These are phyloP conservation scores for Muscidifurax raptorellus DNA, from an alignment of 1,140 invertebrate genomes.

Conservation along the genomic window DNA sequence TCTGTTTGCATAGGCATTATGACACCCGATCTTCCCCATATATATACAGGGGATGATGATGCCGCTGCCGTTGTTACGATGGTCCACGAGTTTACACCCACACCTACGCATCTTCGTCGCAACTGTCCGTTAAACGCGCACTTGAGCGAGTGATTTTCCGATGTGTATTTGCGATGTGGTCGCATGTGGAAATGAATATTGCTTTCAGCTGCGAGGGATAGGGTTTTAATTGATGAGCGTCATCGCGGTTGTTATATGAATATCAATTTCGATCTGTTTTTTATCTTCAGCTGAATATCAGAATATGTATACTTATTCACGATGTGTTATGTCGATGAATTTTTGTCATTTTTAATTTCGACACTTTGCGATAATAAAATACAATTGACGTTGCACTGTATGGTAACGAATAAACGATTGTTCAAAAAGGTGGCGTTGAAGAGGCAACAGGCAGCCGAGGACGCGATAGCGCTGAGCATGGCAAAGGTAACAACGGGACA, in stretches of 20 bases:
- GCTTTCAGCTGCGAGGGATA: not conserved
- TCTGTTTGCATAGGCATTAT: constrained; percentile 70
- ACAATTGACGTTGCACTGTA: no score
- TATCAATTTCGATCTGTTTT: no score
- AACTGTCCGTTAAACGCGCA: not conserved
- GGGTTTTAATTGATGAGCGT: not conserved
- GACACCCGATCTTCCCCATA: constrained; percentile 66
- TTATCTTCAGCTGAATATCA: no score
- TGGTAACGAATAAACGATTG: constrained; percentile 11
- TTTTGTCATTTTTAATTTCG: no score
- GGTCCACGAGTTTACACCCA: not conserved
- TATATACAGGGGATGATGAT: not conserved
- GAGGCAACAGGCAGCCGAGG: constrained; percentile 97
- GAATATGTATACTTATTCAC: no score
- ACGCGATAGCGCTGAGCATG: constrained; percentile 94
- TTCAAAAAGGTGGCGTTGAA: constrained; percentile 92
- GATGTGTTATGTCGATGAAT: no score
- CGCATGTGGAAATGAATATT: not conserved
- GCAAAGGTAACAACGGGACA: constrained; percentile 92
- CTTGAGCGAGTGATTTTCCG: not conserved
- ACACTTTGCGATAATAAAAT: no score
- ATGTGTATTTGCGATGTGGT: not conserved
- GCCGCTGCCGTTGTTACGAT: not conserved
- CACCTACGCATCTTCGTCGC: not conserved
- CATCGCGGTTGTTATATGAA: no score